Base-by-base conservation (phyloP, 2,888 invertebrate species). In the Hemaris fuciformis region DNA sequence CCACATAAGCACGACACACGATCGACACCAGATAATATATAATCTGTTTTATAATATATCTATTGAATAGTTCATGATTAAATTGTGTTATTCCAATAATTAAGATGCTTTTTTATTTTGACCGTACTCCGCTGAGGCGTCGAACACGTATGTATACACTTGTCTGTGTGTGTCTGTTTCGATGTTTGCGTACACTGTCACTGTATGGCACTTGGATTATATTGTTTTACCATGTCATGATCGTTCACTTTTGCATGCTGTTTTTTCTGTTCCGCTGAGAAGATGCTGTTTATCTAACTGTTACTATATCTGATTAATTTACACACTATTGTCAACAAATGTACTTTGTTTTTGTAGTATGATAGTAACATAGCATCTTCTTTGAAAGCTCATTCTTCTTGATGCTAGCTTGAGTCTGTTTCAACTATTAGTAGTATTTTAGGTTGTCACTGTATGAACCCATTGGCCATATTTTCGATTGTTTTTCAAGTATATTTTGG, bases 71-170 rank as follows among this genome's bases (percentile, higher is more conserved):
- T 89, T 88, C 90, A 88, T 92, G 89, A 92, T 92, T 91, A 92
- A 92, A 92, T 91, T 92, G 91, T 92, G 91, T 92, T 92, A 91
- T 81, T 91, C 89, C 84, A 91, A 91, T 91, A 90, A 92, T 80
- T 91, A 87, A 91, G 83, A 89, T 91, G 91, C 90, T 92, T 91
- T 92, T 89, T 91, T 89, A 89, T 90, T 90, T 91, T 89, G 88
- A 91, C 89, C 87, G 88, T 87, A 91, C 91, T 90, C 89, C 85
- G 89, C 89, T 88, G 91, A 91, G 91, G 88, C 90, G 89, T 87
- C 89, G 79, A 91, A 84, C 91, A 92, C 91, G 91, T 92, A 92
- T 89, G 92, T 92, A 92, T 90, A 82, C 87, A 88, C 85, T 89
- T 87, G 88, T 88, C 81, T 87, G 88, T 91, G 88, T 91, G 89